phyloP scores from a whole-genome alignment of 2,888 invertebrate genomes.

The Aphodius sticticus region DNA sequence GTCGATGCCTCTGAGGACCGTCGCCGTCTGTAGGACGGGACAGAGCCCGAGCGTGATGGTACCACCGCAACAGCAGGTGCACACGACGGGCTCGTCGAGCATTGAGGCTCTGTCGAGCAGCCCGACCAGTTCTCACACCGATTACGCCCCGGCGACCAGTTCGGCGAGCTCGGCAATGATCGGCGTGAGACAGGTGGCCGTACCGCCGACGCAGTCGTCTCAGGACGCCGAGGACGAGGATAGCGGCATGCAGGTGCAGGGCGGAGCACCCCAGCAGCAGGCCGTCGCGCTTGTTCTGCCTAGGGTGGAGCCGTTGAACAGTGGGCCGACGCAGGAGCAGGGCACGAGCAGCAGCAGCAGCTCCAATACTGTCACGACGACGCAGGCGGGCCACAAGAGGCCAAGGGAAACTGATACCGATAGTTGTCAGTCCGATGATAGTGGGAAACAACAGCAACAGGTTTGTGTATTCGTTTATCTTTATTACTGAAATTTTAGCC shows the following conservation, averaged over 20 bases:
- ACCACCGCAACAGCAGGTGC: constrained; percentile 70
- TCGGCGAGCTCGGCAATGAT: constrained; percentile 59
- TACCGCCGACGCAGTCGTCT: constrained; percentile 69
- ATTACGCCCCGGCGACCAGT: constrained; percentile 87
- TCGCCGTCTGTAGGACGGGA: constrained; percentile 77
- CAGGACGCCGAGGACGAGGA: constrained; percentile 66
- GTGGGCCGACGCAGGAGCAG: constrained; percentile 58
- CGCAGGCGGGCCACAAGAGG: constrained; percentile 70
- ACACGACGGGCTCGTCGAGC: constrained; percentile 61
- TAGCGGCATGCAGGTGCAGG: constrained; percentile 50
- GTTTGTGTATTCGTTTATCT: neutral
- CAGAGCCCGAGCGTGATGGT: constrained; percentile 63
- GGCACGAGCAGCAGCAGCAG: constrained; percentile 62
- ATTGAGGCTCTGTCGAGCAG: constrained; percentile 69
- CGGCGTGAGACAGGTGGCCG: constrained; percentile 67
- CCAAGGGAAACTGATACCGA: constrained; percentile 67
- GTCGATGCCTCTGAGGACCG: constrained; percentile 74
- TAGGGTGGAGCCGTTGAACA: constrained; percentile 71
- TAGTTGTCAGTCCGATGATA: constrained; percentile 61
- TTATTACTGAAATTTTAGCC: too few relatives aligned
- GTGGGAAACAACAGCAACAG: constrained; percentile 58
- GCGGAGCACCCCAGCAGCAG: constrained; percentile 62
- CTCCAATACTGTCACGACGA: constrained; percentile 73
- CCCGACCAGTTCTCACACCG: constrained; percentile 79
- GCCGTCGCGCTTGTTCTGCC: constrained; percentile 77